Percentiles rank a stretch among this genome's conserved stretches.
phyloP scores from a whole-genome alignment of 2,888 invertebrate species.

The Fragum fragum region DNA sequence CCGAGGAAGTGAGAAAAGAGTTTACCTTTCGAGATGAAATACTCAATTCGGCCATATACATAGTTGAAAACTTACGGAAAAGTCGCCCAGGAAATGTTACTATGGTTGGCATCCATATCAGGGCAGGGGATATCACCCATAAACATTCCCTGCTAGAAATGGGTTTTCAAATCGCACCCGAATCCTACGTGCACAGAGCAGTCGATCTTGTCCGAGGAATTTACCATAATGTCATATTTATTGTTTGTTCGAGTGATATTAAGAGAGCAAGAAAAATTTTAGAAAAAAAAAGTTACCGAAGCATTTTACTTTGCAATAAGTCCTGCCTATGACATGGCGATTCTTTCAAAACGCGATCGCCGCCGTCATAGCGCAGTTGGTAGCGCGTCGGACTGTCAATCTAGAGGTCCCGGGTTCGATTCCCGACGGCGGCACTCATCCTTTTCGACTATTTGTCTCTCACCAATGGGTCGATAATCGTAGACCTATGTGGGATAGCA shows the following conservation, averaged over 20 bases:
- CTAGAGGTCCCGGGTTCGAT: no score
- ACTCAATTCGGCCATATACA: background rate
- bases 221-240: slow-evolving; percentile 45
- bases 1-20: slow-evolving; percentile 5
- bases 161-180: background rate
- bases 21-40: slow-evolving; percentile 3
- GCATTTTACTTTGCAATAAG: background rate
- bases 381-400: no score
- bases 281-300: slow-evolving; percentile 32
- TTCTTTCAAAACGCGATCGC: slow-evolving; percentile 57
- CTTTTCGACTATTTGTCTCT: no score
- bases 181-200: slow-evolving; percentile 19
- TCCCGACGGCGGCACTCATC: no score
- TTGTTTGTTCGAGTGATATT: slow-evolving; percentile 58
- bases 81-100: background rate
- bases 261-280: slow-evolving; percentile 38
- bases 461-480: no score
- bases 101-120: slow-evolving; percentile 18
- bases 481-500: no score
- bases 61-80: background rate
- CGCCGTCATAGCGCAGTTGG: no score
- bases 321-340: slow-evolving; percentile 51
- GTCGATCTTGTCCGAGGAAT: slow-evolving; percentile 33
- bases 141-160: background rate
- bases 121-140: slow-evolving; percentile 1